These are phyloP conservation scores for Zygogramma bicolorata DNA, from an alignment of 2,888 invertebrate species.

Conservation along the genomic window DNA sequence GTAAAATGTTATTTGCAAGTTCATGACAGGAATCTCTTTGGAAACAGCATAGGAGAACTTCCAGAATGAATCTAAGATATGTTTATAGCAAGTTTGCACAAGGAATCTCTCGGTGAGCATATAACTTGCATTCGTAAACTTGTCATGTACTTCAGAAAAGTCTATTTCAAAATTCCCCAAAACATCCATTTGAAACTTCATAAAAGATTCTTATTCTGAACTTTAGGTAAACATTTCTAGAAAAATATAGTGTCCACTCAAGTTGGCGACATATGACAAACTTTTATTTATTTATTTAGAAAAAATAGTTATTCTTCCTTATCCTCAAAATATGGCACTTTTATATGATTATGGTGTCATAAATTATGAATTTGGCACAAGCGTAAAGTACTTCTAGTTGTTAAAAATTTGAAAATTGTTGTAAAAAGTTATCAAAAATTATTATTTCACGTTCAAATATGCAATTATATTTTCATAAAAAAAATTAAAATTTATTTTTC, in stretches of 20 bases:
- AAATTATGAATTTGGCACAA: background rate
- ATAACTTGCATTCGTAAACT: background rate
- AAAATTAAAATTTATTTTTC: no score
- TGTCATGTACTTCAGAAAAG: background rate
- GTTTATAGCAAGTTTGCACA: no score
- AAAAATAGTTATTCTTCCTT: background rate
- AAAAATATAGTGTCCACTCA: background rate
- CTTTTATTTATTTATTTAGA: background rate
- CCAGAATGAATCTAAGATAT: no score
- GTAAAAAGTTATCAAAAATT: no score
- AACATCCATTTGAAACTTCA: background rate
- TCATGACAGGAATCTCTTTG: background rate
- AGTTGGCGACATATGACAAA: constrained; percentile 2
- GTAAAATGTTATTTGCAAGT: background rate
- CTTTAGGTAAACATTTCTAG: background rate
- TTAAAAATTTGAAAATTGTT: background rate
- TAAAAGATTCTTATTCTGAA: background rate
- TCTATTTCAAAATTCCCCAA: background rate
- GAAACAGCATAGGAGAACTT: no score
- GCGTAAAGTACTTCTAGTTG: background rate
- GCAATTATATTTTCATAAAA: no score
- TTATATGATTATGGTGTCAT: background rate
- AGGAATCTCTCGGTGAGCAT: background rate
- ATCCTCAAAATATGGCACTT: background rate
- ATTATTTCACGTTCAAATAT: no score